Conservation (phyloP, 2,797 vertebrate genomes). For the Vireo griseus region DNA sequence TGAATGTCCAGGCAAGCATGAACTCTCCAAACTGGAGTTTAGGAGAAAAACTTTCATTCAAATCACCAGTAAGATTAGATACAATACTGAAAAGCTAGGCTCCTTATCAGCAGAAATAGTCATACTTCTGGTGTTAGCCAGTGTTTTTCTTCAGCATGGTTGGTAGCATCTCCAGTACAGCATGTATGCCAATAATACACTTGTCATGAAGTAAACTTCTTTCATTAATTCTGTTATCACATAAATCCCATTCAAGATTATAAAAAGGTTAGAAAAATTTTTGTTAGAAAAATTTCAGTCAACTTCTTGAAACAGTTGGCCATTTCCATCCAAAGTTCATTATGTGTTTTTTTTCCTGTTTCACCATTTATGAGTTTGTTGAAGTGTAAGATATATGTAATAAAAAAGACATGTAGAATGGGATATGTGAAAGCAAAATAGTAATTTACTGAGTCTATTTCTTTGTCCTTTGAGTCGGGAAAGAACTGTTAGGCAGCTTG, state of each 20-base stretch:
- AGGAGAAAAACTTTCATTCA: not conserved
- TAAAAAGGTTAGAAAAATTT: not conserved
- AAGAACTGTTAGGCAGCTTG: not conserved
- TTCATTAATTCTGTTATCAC: not conserved
- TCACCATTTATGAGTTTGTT: not conserved
- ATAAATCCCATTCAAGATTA: not conserved
- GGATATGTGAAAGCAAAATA: not conserved
- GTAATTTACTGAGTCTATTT: not conserved
- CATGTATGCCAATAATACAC: not conserved
- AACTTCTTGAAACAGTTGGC: not conserved
- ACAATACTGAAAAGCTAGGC: not conserved
- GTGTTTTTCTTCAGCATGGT: not conserved
- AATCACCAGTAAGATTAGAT: not conserved
- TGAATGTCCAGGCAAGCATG: not conserved
- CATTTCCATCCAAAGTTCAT: not conserved
- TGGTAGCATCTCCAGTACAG: not conserved
- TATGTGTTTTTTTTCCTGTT: not conserved
- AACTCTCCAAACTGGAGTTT: not conserved
- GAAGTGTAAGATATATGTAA: not conserved
- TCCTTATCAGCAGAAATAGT: not conserved
- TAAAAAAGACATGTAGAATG: not conserved
- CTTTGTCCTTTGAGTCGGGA: not conserved
- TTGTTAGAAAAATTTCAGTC: not conserved
- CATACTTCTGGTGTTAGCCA: not conserved
- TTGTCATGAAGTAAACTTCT: not conserved